Conservation (phyloP, 2,113 vertebrate species). For the Marmota monax region DNA sequence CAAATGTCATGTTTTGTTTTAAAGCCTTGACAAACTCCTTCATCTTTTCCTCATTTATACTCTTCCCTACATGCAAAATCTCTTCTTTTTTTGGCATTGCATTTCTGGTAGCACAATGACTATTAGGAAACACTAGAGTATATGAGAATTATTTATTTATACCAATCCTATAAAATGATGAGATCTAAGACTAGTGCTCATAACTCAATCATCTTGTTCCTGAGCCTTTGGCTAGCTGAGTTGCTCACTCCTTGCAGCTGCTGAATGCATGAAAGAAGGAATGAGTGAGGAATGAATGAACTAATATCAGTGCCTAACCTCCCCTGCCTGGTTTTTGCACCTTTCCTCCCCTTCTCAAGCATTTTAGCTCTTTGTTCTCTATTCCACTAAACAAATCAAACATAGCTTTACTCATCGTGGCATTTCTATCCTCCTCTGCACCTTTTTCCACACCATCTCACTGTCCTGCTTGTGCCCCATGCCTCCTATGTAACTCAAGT, state of each 20-base stretch:
- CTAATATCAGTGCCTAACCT: neutral
- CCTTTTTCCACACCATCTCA: neutral
- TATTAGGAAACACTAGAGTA: neutral
- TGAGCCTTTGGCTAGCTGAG: neutral
- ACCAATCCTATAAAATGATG: neutral
- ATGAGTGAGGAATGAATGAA: neutral
- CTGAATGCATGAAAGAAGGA: neutral
- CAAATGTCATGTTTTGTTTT: conserved; percentile 1
- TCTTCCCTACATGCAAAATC: neutral
- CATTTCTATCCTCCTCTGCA: neutral
- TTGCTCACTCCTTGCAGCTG: neutral
- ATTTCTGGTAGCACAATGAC: neutral
- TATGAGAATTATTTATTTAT: neutral
- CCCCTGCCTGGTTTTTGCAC: neutral
- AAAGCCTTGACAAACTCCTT: neutral
- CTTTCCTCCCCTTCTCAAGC: neutral
- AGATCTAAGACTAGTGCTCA: neutral
- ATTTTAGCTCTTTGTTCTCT: neutral
- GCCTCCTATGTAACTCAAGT: too few species aligned
- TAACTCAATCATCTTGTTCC: neutral
- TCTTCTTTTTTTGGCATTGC: neutral
- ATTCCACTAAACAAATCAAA: neutral
- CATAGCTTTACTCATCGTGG: neutral
- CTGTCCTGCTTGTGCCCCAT: fast-evolving
- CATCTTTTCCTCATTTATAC: neutral